A percentile compares a stretch with the other conserved stretches of the same genome.
These are phyloP conservation scores for Ichneumon xanthorius DNA, from an alignment of 2,888 invertebrate species.

Conservation along the genomic window DNA sequence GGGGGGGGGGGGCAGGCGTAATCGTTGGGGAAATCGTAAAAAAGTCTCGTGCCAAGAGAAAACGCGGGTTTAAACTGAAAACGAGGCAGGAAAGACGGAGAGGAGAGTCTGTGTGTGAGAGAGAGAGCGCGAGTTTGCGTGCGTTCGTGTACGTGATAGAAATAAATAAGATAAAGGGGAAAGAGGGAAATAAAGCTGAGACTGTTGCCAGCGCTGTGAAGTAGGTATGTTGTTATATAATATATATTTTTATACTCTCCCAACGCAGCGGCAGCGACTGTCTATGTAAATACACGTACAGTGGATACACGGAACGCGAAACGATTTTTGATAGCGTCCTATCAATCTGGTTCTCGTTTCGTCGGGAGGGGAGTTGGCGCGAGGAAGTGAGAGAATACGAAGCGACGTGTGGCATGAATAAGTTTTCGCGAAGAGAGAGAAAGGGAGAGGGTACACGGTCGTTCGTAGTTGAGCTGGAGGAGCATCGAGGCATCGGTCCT, in stretches of 20 bases:
- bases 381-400: slow-evolving; percentile 49
- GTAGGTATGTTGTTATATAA: slow-evolving; percentile 14
- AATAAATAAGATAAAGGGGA: slow-evolving; percentile 1
- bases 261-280: not conserved
- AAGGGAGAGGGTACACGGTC: not conserved
- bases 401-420: slow-evolving; percentile 62
- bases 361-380: not conserved
- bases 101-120: not conserved
- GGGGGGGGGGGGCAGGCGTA: not conserved
- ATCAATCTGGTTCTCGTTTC: slow-evolving; percentile 60
- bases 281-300: slow-evolving; percentile 16
- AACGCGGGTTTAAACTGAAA: slow-evolving; percentile 25
- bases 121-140: not conserved
- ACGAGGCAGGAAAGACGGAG: not conserved
- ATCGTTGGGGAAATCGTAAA: slow-evolving; percentile 32
- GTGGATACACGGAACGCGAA: slow-evolving; percentile 25
- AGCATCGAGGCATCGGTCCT: slow-evolving; percentile 20
- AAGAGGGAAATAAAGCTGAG: slow-evolving; percentile 17
- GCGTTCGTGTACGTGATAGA: slow-evolving; percentile 15
- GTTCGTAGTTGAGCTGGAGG: not conserved
- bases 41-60: slow-evolving; percentile 20
- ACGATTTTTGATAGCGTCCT: slow-evolving; percentile 54
- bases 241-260: slow-evolving; percentile 8
- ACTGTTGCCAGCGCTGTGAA: slow-evolving; percentile 8
- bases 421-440: slow-evolving; percentile 30